phyloP scores from a whole-genome alignment of 2,113 vertebrate species.

The Tiliqua scincoides region DNA sequence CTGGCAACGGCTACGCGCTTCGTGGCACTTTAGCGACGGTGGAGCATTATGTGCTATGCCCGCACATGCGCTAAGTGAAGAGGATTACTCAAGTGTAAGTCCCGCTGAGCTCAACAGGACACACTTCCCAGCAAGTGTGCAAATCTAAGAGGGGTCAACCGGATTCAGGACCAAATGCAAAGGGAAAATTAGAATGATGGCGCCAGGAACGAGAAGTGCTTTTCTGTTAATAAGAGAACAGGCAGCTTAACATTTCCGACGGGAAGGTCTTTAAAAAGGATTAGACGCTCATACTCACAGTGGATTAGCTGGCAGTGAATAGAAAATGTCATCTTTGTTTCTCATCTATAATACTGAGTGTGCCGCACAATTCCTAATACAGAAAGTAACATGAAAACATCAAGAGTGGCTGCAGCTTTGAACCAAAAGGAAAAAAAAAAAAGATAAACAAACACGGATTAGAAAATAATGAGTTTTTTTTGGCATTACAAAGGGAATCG shows the following conservation, averaged over 20 bases:
- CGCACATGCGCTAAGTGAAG: too few species aligned
- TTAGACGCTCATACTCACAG: conserved; percentile 49
- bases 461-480: conserved; percentile 40
- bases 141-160: not conserved
- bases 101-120: not conserved
- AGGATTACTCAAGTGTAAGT: not conserved
- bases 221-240: conserved; percentile 23
- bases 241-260: conserved; percentile 51
- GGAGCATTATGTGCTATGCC: too few species aligned
- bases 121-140: not conserved
- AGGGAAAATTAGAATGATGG: not conserved
- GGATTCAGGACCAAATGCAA: conserved; percentile 26
- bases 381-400: conserved; percentile 29
- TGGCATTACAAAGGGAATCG: conserved; percentile 1
- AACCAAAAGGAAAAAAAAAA: not conserved
- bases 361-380: conserved; percentile 39
- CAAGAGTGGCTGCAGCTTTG: conserved; percentile 31
- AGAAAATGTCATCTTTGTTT: conserved; percentile 49
- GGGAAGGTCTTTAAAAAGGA: conserved; percentile 58
- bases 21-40: too few species aligned
- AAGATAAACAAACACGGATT: conserved; percentile 21
- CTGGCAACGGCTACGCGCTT: too few species aligned
- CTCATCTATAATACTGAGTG: conserved; percentile 32
- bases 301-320: conserved; percentile 47
- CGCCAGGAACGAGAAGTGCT: conserved; percentile 21